These are phyloP conservation scores for Noctua fimbriata DNA, from an alignment of 2,888 invertebrate species.

Conservation along the genomic window DNA sequence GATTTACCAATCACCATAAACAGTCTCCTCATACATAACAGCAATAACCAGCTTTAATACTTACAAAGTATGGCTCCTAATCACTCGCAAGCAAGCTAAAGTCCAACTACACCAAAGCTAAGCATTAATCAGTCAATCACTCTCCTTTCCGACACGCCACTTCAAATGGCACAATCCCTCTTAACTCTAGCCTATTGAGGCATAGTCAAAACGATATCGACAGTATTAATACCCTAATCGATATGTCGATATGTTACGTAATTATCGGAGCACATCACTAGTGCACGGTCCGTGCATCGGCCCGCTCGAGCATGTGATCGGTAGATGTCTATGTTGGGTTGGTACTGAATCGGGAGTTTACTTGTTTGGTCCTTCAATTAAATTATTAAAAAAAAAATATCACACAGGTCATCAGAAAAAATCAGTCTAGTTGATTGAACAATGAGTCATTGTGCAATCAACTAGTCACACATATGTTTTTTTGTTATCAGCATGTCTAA, in stretches of 20 bases:
- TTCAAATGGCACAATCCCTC: constrained; percentile 20
- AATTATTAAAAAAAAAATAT: neutral
- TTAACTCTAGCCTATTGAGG: constrained; percentile 11
- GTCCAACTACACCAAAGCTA: neutral
- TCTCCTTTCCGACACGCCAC: constrained; percentile 2
- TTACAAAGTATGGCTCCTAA: neutral
- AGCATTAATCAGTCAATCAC: constrained; percentile 25
- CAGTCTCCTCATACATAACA: neutral
- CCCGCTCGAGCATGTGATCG: constrained; percentile 72
- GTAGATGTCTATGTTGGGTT: constrained; percentile 55
- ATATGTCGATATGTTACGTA: constrained; percentile 57
- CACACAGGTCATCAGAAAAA: neutral
- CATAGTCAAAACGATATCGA: constrained; percentile 20
- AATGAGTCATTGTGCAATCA: too few species aligned
- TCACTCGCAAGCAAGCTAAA: neutral
- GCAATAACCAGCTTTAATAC: neutral
- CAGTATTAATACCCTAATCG: constrained; percentile 49
- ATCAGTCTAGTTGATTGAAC: too few species aligned
- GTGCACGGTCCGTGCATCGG: constrained; percentile 66
- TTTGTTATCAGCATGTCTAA: too few species aligned
- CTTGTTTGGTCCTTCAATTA: neutral
- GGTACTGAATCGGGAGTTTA: constrained; percentile 32
- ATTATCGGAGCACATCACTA: constrained; percentile 57
- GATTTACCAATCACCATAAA: neutral
- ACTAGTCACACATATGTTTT: too few species aligned